phyloP scores from a whole-genome alignment of 1,140 invertebrate species.

The Heterodera schachtii region DNA sequence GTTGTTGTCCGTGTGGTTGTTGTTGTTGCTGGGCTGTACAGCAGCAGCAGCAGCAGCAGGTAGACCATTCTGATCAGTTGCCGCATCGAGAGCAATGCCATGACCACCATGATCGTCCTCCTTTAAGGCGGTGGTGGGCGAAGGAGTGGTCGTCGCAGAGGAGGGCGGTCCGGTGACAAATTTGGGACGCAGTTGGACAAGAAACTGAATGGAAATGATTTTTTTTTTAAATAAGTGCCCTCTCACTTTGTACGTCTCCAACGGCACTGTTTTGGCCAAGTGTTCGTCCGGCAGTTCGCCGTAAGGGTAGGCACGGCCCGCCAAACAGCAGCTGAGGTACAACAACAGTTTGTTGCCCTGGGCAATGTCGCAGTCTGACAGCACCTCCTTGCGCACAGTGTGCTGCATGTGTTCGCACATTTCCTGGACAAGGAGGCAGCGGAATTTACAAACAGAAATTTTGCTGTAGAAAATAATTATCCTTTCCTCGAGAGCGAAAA shows the following conservation, averaged over 20 bases:
- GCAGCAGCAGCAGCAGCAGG: too few relatives aligned
- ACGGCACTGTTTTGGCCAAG: conserved; percentile 74
- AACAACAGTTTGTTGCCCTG: conserved; percentile 88
- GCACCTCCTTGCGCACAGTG: conserved; percentile 64
- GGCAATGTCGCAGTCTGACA: conserved; percentile 64
- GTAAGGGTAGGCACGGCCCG: conserved; percentile 84
- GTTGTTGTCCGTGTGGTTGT: neutral
- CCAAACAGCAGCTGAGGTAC: conserved; percentile 86
- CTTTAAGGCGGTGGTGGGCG: neutral
- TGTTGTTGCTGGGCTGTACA: neutral
- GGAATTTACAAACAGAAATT: too few relatives aligned
- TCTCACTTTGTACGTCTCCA: conserved; percentile 72
- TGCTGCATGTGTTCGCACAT: conserved; percentile 56
- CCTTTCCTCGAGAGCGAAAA: too few relatives aligned
- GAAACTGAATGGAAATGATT: conserved; percentile 20
- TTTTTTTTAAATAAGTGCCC: too few relatives aligned
- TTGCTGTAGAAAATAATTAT: too few relatives aligned
- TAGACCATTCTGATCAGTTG: neutral
- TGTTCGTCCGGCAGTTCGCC: conserved; percentile 78
- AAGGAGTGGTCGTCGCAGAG: neutral
- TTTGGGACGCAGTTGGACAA: conserved; percentile 34
- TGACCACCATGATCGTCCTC: too few relatives aligned
- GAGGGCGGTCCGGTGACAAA: conserved; percentile 39
- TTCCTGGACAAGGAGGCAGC: conserved; percentile 44
- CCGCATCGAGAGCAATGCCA: too few relatives aligned